Evolutionary conservation across 1,140 invertebrate genomes (phyloP), one percentile per base, ranked within the genome.

Genomic region (Anastatus disparis): DNA sequence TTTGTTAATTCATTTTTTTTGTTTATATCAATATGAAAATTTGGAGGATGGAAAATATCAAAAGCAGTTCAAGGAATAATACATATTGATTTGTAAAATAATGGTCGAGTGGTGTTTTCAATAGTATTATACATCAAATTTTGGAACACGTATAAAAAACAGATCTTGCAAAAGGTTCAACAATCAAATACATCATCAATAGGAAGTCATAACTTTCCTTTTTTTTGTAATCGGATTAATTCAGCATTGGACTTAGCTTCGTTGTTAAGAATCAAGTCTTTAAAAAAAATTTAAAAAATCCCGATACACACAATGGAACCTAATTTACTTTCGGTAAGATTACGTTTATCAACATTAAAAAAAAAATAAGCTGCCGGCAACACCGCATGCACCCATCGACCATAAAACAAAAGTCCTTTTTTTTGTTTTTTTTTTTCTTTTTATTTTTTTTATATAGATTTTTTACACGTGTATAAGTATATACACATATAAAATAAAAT

Each of bases 301-400:
- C n/a, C n/a, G n/a, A n/a, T n/a, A n/a, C n/a, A n/a, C n/a, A n/a
- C n/a, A n/a, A n/a, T n/a, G n/a, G n/a, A n/a, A n/a, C n/a, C n/a
- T n/a, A n/a, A n/a, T n/a, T n/a, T n/a, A n/a, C n/a, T n/a, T n/a
- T n/a, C n/a, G n/a, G n/a, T n/a, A n/a, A n/a, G n/a, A n/a, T n/a
- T n/a, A 44, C n/a, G 42, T 50, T 10, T 26, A 52, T 53, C 22
- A 38, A 27, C n/a, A n/a, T 13, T 9, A 63, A 48, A 56, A 12
- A 56, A 12, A 40, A 50, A 44, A 53, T 26, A 26, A 44, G 24
- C 70, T 74, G 53, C 40, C 56, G 74, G 74, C 71, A 79, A 82
- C 76, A 78, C 71, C 63, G 64, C 81, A 81, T 82, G 80, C 82
- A 82, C 70, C 75, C 61, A 77, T 77, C 70, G 75, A 81, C 71